A percentile compares a stretch with the other conserved stretches of the same genome.
These are phyloP conservation scores for Sericinus montela DNA, from an alignment of 2,888 invertebrate genomes.

Conservation along the genomic window DNA sequence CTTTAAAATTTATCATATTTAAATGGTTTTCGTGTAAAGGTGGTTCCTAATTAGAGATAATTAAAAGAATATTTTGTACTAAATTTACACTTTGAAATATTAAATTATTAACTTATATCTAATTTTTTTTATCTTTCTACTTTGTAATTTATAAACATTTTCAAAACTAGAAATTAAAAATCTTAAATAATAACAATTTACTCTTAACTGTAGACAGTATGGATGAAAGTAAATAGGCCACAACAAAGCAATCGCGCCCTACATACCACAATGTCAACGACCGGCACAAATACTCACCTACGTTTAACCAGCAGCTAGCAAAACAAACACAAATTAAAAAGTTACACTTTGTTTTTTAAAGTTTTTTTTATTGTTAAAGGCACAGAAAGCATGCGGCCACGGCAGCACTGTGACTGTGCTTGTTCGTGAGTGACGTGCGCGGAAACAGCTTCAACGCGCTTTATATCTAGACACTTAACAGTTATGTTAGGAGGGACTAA, in stretches of 20 bases:
- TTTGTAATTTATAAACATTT: not conserved
- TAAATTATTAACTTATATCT: no score
- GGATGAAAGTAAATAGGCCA: not conserved
- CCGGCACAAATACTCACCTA: conserved; percentile 48
- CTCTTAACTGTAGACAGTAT: no score
- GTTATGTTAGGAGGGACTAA: conserved; percentile 64
- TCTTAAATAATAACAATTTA: no score
- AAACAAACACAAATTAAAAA: conserved; percentile 47
- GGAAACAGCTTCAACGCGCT: conserved; percentile 58
- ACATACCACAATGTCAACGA: conserved; percentile 44
- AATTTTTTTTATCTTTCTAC: no score
- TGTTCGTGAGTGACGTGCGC: conserved; percentile 68
- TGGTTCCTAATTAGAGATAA: no score
- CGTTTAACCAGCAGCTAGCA: conserved; percentile 39
- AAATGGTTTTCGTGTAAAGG: no score
- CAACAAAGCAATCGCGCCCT: conserved; percentile 32
- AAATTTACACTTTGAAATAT: no score
- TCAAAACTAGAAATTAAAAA: not conserved
- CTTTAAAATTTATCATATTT: no score
- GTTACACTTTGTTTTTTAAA: conserved; percentile 25
- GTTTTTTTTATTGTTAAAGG: conserved; percentile 28
- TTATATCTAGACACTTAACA: conserved; percentile 72
- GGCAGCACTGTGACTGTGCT: conserved; percentile 49
- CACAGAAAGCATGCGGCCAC: conserved; percentile 52
- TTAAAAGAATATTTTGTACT: no score